Percentiles rank a stretch among this genome's conserved stretches.
phyloP scores from a whole-genome alignment of 2,113 vertebrate species.

The Cyanoramphus novaezelandiae region DNA sequence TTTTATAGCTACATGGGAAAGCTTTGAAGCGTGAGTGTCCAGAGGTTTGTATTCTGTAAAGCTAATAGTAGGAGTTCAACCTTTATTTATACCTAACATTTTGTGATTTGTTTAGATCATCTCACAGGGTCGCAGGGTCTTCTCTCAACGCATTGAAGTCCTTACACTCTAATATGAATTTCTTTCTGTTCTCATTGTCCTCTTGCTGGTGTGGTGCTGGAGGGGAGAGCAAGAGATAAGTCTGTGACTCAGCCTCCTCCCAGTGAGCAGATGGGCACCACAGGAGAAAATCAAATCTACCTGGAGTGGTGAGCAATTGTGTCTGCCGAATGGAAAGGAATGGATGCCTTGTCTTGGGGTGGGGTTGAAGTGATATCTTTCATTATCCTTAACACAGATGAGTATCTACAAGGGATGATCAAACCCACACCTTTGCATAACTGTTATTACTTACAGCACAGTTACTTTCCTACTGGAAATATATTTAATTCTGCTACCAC shows the following conservation, averaged over 20 bases:
- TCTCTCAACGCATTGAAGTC: neutral
- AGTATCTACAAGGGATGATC: neutral
- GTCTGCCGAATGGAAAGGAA: neutral
- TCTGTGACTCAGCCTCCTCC: neutral
- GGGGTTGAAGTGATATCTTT: neutral
- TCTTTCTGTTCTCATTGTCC: neutral
- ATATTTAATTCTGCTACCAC: neutral
- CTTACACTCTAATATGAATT: neutral
- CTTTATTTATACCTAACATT: neutral
- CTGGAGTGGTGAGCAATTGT: neutral
- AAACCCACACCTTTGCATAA: neutral
- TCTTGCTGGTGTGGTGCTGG: neutral
- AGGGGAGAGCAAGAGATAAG: neutral
- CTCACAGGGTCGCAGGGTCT: neutral
- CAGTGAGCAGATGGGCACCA: accelerated
- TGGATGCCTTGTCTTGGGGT: neutral
- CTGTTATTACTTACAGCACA: neutral
- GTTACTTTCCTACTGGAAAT: neutral
- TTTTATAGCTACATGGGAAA: neutral
- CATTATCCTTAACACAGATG: neutral
- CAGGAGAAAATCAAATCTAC: neutral
- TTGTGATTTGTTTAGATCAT: neutral
- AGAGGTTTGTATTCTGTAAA: neutral
- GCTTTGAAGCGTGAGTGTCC: neutral
- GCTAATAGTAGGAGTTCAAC: neutral